These are phyloP conservation scores for Fregetta grallaria DNA, from an alignment of 2,113 vertebrate genomes.

Conservation along the genomic window DNA sequence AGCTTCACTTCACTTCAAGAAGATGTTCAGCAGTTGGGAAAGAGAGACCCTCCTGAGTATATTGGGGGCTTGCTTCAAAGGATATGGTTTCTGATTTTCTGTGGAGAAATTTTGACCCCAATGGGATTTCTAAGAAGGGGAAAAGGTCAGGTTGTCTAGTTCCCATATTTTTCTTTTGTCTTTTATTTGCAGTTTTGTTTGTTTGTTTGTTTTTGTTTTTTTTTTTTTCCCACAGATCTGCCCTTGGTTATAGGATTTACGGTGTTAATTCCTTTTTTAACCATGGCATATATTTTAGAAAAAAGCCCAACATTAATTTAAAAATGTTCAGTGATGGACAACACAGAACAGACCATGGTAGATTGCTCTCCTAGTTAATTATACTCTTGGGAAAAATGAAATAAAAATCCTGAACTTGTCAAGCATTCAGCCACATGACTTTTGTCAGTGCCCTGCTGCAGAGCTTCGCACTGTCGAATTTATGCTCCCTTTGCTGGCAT, in stretches of 20 bases:
- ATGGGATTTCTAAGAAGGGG: background rate
- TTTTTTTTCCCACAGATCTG: background rate
- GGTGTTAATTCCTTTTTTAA: background rate
- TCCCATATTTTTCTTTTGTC: background rate
- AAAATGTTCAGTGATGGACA: background rate
- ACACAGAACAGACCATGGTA: background rate
- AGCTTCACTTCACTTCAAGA: background rate
- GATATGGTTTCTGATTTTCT: background rate
- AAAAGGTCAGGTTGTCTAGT: background rate
- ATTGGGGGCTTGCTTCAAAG: background rate
- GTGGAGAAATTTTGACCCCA: background rate
- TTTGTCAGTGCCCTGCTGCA: background rate
- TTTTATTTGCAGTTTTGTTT: background rate
- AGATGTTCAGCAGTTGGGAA: background rate
- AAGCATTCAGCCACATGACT: background rate
- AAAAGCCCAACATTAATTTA: background rate
- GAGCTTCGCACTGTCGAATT: background rate
- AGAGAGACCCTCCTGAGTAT: background rate
- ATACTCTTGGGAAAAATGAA: background rate
- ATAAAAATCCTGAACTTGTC: background rate
- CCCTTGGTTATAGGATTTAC: background rate
- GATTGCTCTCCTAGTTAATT: background rate
- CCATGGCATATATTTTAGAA: background rate
- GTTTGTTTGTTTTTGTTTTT: background rate
- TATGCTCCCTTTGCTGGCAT: background rate